Evolutionary conservation across 1,140 invertebrate species (phyloP), one percentile per base, ranked within the genome.

Genomic region (Polypedilum vanderplanki): DNA sequence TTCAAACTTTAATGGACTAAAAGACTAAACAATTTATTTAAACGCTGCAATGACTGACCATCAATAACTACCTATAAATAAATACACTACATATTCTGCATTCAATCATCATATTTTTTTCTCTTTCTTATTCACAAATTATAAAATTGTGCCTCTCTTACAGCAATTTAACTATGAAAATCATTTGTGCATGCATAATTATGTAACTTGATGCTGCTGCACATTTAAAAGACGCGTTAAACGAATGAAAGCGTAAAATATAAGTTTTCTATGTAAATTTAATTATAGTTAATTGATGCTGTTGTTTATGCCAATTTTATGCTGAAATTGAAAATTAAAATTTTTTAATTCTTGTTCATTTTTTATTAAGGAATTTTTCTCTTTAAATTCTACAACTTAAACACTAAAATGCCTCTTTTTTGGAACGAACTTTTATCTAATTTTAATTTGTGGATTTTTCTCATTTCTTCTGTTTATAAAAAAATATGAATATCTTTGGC

Each of bases 401-500:
- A 57, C 9, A 3, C 46, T 57, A 57, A n/a, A 57, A n/a, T 15
- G 12, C 15, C 8, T 57, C n/a, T 57, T 15, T 0, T 57, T 57
- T 1, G 24, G 5, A 3, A 33, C 24, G 24, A 33, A 33, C 24
- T 57, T 57, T 57, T 57, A n/a, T n/a, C 12, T 15, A 57, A 57
- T 15, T 57, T 57, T 57, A 57, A 57, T 57, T 57, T 57, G 46
- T 57, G 46, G 12, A 57, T 57, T 12, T 46, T 57, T 57, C 12
- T 57, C 15, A 8, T n/a, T 57, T 57, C 15, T 57, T 57, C n/a
- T 57, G n/a, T 4, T 57, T 57, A 57, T 57, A 57, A 33, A 57
- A 57, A 57, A n/a, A n/a, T n/a, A n/a, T n/a, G n/a, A n/a, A 57
- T 57, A 57, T 57, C 46, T 57, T 57, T 57, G 46, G 46, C 46